Base-by-base conservation (phyloP, 2,888 invertebrate species). In the Melanostoma mellinum region DNA sequence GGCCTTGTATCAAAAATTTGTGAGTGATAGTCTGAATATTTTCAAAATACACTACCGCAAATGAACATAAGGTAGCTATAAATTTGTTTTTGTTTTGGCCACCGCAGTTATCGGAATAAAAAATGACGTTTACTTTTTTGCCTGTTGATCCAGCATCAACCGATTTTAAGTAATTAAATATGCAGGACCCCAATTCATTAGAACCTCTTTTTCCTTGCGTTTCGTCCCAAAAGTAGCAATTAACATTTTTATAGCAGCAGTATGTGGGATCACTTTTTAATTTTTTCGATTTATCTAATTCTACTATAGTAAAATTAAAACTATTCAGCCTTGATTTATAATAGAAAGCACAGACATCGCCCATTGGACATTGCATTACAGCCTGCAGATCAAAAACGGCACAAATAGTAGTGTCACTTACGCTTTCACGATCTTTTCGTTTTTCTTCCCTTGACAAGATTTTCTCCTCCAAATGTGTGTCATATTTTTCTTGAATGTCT, bases 1-100 rank as follows among this genome's bases (percentile, higher is more conserved):
- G 71, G 5, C 71, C 71, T 35, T 2, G 32, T n/a, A 71, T 44
- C 30, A 71, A 48, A 58, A 36, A 71, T 55, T 71, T 58, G 36
- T 71, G 58, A 3, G 48, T 71, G 6, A 65, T 50, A 20, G n/a
- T 8, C 32, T 48, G 46, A 4, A 65, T 33, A 48, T 65, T 48
- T 38, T n/a, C 3, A 35, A 10, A 53, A 4, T 9, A 35, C 9
- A 9, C 35, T 35, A 35, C 9, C 8, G 52, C 35, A 53, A 35
- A 53, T 9, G 3, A 3, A 35, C 35, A 53, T 3, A 53, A 4
- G 5, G 3, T 10, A 3, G n/a, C 9, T 3, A 53, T 33, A 53
- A 53, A 53, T 38, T 46, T 40, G 38, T 65, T 50, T 40, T 69
- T 69, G 20, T 69, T 40, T 55, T 55, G 69, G 9, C 44, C 69